These are phyloP conservation scores for Pandion haliaetus DNA, from an alignment of 2,113 vertebrate species.

Conservation along the genomic window DNA sequence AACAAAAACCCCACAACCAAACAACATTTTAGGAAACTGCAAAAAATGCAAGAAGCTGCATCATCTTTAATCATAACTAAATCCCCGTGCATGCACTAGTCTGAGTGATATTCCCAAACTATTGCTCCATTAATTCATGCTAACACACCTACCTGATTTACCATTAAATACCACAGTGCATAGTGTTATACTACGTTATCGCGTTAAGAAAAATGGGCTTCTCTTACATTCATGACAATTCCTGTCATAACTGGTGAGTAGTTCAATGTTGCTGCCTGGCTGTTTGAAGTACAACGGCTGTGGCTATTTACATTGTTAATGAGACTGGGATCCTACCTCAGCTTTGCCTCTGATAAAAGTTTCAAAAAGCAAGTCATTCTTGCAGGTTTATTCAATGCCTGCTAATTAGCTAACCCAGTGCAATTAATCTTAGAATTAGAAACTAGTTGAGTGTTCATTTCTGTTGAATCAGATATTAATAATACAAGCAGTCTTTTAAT, in stretches of 20 bases:
- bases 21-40: not conserved
- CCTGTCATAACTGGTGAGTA: not conserved
- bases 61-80: rapidly evolving
- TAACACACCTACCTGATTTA: not conserved
- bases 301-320: not conserved
- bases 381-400: not conserved
- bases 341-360: not conserved
- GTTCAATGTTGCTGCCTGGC: not conserved
- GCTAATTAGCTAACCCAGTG: constrained; percentile 5
- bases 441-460: constrained; percentile 14
- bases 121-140: not conserved
- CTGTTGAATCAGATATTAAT: constrained; percentile 60
- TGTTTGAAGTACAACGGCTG: not conserved
- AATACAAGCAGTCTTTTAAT: constrained; percentile 39
- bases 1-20: no score
- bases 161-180: not conserved
- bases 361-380: not conserved
- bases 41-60: not conserved
- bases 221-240: not conserved
- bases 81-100: not conserved
- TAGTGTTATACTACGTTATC: not conserved
- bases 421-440: constrained; percentile 50
- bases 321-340: not conserved
- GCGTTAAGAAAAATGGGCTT: not conserved
- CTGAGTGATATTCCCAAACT: not conserved